Conservation (phyloP, 2,888 invertebrate genomes). For the Scaptomyza flava region DNA sequence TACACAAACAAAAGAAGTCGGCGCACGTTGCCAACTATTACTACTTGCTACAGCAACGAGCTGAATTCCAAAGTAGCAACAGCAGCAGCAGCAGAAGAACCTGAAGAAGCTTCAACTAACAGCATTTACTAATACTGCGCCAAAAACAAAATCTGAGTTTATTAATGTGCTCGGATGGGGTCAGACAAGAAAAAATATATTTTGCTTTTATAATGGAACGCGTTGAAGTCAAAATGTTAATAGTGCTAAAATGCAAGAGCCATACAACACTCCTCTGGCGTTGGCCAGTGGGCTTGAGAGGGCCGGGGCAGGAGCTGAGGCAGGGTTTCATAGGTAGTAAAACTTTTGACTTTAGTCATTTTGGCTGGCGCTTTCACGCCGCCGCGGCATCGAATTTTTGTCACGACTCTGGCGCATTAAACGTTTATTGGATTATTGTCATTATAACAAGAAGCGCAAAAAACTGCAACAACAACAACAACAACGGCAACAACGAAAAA, state of each 20-base stretch:
- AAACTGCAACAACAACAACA: slow-evolving; percentile 1
- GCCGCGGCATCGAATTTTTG: slow-evolving; percentile 65
- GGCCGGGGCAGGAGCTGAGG: not conserved
- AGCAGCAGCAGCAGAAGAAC: not conserved
- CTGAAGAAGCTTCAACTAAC: slow-evolving; percentile 14
- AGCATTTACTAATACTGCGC: slow-evolving; percentile 25
- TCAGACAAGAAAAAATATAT: slow-evolving; percentile 31
- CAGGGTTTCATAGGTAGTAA: not conserved
- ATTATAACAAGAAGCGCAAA: slow-evolving; percentile 59
- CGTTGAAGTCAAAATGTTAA: slow-evolving; percentile 78
- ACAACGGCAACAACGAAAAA: slow-evolving; percentile 7
- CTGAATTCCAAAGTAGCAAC: slow-evolving; percentile 48
- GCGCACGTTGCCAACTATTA: slow-evolving; percentile 31
- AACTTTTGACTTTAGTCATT: slow-evolving; percentile 19
- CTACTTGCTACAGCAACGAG: slow-evolving; percentile 17
- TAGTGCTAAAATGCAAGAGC: slow-evolving; percentile 50
- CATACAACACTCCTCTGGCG: not conserved
- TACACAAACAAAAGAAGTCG: slow-evolving; percentile 34
- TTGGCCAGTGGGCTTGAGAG: too few relatives aligned
- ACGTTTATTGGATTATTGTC: slow-evolving; percentile 80
- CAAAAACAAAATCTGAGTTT: slow-evolving; percentile 57
- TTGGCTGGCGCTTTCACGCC: slow-evolving; percentile 72
- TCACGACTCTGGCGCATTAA: slow-evolving; percentile 72
- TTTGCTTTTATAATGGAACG: slow-evolving; percentile 57
- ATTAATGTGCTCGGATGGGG: slow-evolving; percentile 64